Percentiles rank a stretch among this genome's conserved stretches.
Evolutionary conservation across 2,113 vertebrate genomes (phyloP).

Genomic region (Amblyornis subalaris): DNA sequence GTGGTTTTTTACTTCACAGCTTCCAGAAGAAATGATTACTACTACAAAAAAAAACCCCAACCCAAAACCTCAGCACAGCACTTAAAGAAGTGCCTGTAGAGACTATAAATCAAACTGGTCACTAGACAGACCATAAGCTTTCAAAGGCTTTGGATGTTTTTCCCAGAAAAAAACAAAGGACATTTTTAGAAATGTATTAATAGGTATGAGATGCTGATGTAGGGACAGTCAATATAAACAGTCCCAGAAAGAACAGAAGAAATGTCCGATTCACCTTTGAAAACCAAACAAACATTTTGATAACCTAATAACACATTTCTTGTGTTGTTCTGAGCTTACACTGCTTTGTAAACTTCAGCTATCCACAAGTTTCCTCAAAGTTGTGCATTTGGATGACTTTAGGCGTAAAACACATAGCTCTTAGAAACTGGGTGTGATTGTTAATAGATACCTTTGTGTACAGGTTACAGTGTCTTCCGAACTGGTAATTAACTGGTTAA

Average conservation of each 20-base stretch:
- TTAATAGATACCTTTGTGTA: not conserved
- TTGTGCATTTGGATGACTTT: not conserved
- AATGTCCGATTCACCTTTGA: not conserved
- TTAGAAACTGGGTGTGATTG: not conserved
- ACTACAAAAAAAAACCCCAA: not conserved
- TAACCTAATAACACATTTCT: not conserved
- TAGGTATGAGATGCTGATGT: not conserved
- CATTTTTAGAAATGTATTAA: not conserved
- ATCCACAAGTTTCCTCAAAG: not conserved
- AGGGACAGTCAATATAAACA: not conserved
- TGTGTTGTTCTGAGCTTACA: not conserved
- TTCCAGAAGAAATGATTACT: constrained; percentile 64
- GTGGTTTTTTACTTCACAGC: constrained; percentile 57
- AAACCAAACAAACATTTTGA: not conserved
- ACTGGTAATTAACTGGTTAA: not conserved
- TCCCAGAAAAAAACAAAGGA: not conserved
- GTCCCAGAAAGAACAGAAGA: not conserved
- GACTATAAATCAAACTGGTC: constrained; percentile 28
- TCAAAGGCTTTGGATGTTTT: not conserved
- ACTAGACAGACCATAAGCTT: not conserved
- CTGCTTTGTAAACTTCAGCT: not conserved
- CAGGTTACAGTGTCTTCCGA: not conserved
- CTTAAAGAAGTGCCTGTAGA: constrained; percentile 35
- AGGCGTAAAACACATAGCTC: not conserved
- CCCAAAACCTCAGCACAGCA: constrained; percentile 5